Evolutionary conservation across 2,888 invertebrate genomes (phyloP).

Genomic region (Piscicola geometra): DNA sequence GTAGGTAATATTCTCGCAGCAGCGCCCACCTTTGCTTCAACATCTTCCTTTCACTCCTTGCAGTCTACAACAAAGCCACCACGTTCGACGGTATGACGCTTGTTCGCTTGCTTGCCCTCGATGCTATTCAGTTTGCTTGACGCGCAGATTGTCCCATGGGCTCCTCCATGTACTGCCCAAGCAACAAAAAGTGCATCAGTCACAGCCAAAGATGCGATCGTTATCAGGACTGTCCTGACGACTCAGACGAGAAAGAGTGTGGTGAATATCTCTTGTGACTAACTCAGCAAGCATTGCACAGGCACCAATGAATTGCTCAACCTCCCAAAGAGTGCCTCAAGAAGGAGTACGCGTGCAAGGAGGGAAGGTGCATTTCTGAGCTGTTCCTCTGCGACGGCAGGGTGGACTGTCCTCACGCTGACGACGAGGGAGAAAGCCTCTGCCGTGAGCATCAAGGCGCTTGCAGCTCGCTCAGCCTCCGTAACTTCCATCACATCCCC

Average conservation of each 20-base stretch:
- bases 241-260: constrained; percentile 34
- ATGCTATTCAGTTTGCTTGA: neutral
- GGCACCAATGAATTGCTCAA: neutral
- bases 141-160: constrained; percentile 20
- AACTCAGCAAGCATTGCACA: neutral
- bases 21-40: neutral
- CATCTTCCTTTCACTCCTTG: too few species aligned
- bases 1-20: neutral
- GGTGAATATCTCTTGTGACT: constrained; percentile 13
- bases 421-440: constrained; percentile 25
- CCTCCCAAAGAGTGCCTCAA: neutral
- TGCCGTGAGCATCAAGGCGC: constrained; percentile 21
- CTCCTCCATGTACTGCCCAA: constrained; percentile 23
- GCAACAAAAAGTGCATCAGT: constrained; percentile 27
- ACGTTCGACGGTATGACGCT: neutral
- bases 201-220: constrained; percentile 31
- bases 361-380: constrained; percentile 29
- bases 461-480: neutral
- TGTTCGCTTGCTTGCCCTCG: neutral
- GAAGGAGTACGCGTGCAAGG: constrained; percentile 23
- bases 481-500: too few species aligned
- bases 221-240: constrained; percentile 35
- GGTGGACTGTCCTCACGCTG: constrained; percentile 28
- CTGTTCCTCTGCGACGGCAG: constrained; percentile 31
- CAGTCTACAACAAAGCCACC: neutral